These are phyloP conservation scores for Centropyge bicolor DNA, from an alignment of 2,797 vertebrate species.

Conservation along the genomic window DNA sequence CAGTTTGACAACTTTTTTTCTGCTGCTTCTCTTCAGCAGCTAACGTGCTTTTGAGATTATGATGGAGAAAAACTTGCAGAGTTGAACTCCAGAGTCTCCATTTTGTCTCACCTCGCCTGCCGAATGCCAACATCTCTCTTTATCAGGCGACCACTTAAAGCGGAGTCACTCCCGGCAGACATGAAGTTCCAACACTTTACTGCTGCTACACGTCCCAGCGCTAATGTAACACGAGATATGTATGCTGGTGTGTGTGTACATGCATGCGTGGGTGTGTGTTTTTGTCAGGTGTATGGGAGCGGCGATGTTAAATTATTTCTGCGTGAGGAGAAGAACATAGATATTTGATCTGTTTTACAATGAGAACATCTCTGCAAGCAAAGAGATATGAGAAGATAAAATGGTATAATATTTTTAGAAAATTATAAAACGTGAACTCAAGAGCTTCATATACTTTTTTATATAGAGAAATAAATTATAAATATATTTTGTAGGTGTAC, in stretches of 20 bases:
- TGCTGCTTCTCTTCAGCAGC: slow-evolving; percentile 3
- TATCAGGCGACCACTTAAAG: slow-evolving; percentile 29
- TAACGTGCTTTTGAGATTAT: neutral
- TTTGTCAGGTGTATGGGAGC: slow-evolving; percentile 15
- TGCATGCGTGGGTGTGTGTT: slow-evolving; percentile 13
- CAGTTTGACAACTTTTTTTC: neutral
- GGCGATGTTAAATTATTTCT: slow-evolving; percentile 13
- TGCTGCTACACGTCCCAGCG: slow-evolving; percentile 41
- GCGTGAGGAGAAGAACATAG: neutral
- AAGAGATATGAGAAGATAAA: slow-evolving; percentile 6
- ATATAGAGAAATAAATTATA: neutral
- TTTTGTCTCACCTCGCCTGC: slow-evolving; percentile 23
- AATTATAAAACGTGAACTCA: neutral
- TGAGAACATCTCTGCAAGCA: neutral
- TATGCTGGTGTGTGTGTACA: slow-evolving; percentile 25
- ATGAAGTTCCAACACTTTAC: slow-evolving; percentile 17
- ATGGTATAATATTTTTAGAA: neutral
- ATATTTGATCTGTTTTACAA: neutral
- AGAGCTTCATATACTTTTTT: neutral
- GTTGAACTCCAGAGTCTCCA: neutral
- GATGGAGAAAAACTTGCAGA: neutral
- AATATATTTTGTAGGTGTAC: neutral
- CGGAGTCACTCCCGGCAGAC: slow-evolving; percentile 20
- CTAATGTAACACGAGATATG: slow-evolving; percentile 18
- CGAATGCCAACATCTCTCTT: slow-evolving; percentile 16